Evolutionary conservation across 2,797 vertebrate genomes (phyloP), one percentile per base, ranked within the genome.

Genomic region (Melanotaenia boesemani): DNA sequence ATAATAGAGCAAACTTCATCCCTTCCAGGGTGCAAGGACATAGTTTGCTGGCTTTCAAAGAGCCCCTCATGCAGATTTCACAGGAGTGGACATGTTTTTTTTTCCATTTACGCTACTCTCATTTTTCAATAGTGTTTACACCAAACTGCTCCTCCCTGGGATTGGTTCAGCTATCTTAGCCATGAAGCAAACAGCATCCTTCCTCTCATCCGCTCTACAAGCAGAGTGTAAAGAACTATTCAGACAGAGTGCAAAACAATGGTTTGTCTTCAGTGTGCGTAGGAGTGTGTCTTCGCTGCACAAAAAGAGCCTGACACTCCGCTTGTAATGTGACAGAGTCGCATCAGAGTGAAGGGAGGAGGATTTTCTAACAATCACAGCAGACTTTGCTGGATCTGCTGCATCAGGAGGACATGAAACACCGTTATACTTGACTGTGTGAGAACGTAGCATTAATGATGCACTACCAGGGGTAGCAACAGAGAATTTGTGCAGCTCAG

Each of bases 1-100:
- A 91, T 77, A 73, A 76, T 74, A 73, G 81, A 90, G 70, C 61
- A 63, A 57, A 59, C 84, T 10, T 50, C 89, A 90, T 91, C 93
- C 88, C 81, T 88, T 78, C 67, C 86, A 79, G 76, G 73, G 80
- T 89, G 84, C 85, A 67, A 30, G 54, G 81, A 86, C 87, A 87
- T 83, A 86, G 83, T 90, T 80, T 86, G 66, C 73, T 88, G 81
- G 63, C 79, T 87, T 79, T 79, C 80, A 86, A 80, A 76, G 74
- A 81, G 76, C 62, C 87, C 41, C 81, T 88, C 74, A 79, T 85
- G 83, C 73, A 73, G 60, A 83, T 88, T 89, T 75, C 57, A 65
- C 58, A 85, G 84, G 84, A 92, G 85, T 82, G 79, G 83, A 82
- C 16, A 28, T 65, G 80, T 77, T 18, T 92, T 92, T 26, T 55